Evolutionary conservation across 2,888 invertebrate species (phyloP).

Genomic region (Tortrix viridana): DNA sequence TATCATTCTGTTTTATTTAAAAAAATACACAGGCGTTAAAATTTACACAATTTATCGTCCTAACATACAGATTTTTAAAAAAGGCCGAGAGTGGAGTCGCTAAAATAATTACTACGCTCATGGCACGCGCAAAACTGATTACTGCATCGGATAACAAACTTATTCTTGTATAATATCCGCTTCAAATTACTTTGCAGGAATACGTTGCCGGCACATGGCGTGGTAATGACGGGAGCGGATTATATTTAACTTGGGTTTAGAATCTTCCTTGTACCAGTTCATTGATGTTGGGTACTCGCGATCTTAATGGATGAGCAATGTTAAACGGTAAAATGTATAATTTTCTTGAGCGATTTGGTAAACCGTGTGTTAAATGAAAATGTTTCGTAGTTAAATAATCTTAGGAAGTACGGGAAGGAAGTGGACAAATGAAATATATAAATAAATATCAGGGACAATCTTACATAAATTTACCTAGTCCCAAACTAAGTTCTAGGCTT

Average conservation of each 20-base stretch:
- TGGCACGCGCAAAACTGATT: conserved; percentile 41
- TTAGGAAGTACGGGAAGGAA: no score
- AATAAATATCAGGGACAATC: no score
- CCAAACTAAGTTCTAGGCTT: no score
- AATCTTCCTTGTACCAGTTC: not conserved
- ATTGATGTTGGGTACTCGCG: no score
- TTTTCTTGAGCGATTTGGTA: no score
- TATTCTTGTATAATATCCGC: conserved; percentile 16
- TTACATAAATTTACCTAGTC: no score
- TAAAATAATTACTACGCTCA: conserved; percentile 47
- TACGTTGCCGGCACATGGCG: not conserved
- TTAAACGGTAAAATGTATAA: no score
- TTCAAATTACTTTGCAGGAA: conserved; percentile 20
- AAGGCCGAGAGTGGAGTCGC: conserved; percentile 43
- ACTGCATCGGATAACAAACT: conserved; percentile 24
- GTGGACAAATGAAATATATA: no score
- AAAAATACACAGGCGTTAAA: conserved; percentile 2
- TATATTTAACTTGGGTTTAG: conserved; percentile 1
- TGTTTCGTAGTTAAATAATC: no score
- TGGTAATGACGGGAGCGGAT: not conserved
- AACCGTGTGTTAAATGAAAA: no score
- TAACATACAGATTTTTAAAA: conserved; percentile 44
- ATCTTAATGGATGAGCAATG: no score
- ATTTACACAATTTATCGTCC: conserved; percentile 10
- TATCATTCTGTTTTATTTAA: no score